phyloP scores from a whole-genome alignment of 2,797 vertebrate genomes.

The Cuniculus paca region DNA sequence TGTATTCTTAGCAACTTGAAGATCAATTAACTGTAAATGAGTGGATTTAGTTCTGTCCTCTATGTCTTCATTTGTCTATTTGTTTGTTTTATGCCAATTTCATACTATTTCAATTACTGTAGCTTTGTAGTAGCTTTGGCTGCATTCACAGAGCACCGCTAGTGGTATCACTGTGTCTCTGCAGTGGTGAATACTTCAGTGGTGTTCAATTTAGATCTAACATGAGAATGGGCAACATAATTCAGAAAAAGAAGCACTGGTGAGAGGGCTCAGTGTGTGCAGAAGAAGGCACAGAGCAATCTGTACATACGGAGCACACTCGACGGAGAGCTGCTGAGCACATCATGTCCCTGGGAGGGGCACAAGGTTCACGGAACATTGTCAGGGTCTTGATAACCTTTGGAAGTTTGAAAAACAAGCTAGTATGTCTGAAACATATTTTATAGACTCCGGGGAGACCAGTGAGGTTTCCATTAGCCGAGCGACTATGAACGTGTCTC shows the following conservation, averaged over 20 bases:
- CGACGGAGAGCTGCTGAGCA: accelerated
- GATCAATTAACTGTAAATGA: too few species aligned
- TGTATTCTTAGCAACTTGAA: background rate
- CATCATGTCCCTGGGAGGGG: background rate
- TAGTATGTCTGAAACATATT: too few species aligned
- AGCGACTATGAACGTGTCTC: background rate
- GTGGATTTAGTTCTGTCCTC: background rate
- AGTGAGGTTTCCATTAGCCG: background rate
- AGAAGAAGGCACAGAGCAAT: background rate
- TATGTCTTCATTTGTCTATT: background rate
- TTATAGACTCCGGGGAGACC: too few species aligned
- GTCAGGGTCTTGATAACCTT: background rate
- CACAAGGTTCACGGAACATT: too few species aligned
- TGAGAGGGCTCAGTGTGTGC: accelerated
- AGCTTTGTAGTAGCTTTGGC: background rate
- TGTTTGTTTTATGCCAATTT: background rate
- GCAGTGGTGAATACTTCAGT: accelerated
- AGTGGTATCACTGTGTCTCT: accelerated
- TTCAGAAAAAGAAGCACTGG: background rate
- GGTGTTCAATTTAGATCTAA: accelerated
- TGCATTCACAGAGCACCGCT: accelerated
- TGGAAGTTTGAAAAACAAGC: background rate
- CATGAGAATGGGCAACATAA: too few species aligned
- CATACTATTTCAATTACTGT: background rate
- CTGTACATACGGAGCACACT: accelerated